Evolutionary conservation across 2,113 vertebrate genomes (phyloP).

Genomic region (Grantiella picta): DNA sequence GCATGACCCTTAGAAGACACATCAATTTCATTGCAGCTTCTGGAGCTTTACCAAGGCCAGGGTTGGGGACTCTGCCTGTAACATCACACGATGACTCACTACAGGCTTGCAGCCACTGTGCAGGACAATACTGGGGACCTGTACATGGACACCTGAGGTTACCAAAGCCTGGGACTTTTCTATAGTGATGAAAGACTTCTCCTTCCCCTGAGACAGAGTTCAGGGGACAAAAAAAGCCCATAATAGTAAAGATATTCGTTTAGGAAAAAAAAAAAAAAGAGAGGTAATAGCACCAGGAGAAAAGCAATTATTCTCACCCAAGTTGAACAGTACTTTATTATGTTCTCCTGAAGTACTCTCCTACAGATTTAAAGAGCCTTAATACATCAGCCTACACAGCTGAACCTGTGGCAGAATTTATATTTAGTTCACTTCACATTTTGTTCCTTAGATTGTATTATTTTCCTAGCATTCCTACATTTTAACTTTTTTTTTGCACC

Average conservation of each 20-base stretch:
- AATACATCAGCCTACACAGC: not conserved
- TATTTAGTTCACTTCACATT: not conserved
- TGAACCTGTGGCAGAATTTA: not conserved
- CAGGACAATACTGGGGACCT: not conserved
- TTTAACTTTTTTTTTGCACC: not conserved
- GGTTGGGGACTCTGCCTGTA: not conserved
- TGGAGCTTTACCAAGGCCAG: not conserved
- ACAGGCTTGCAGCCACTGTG: not conserved
- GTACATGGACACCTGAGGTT: not conserved
- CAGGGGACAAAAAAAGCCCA: not conserved
- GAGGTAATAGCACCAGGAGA: not conserved
- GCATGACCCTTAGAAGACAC: not conserved
- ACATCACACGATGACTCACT: not conserved
- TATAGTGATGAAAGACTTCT: not conserved
- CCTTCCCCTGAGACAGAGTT: not conserved
- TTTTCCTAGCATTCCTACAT: not conserved
- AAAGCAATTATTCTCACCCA: not conserved
- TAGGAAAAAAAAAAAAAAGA: not conserved
- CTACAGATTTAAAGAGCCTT: not conserved
- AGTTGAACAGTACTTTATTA: not conserved
- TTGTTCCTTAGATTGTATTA: not conserved
- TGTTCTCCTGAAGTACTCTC: not conserved
- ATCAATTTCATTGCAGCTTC: not conserved
- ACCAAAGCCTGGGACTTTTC: not conserved
- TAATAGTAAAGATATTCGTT: not conserved